Conservation (phyloP, 2,888 invertebrate species). For the Cotesia congregata region DNA sequence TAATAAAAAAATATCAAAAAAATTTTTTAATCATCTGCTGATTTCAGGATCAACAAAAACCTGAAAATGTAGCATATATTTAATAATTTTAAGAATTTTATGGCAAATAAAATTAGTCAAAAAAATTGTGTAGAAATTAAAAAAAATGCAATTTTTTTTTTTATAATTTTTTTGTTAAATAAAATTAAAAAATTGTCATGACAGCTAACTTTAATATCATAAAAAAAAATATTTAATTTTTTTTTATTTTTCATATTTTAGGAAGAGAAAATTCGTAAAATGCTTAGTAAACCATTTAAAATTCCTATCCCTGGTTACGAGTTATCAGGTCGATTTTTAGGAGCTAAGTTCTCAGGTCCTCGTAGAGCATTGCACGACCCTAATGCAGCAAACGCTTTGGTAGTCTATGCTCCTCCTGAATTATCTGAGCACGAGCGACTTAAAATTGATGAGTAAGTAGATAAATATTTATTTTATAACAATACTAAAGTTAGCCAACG, state of each 20-base stretch:
- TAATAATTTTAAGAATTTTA: too few species aligned
- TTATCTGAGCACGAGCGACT: constrained; percentile 90
- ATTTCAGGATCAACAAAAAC: too few species aligned
- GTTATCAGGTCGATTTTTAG: constrained; percentile 82
- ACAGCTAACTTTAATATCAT: too few species aligned
- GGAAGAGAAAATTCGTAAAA: constrained; percentile 86
- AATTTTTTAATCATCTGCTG: too few species aligned
- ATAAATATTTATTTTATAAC: constrained; percentile 36
- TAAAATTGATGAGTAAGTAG: constrained; percentile 78
- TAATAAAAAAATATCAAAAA: too few species aligned
- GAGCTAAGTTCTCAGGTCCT: constrained; percentile 76
- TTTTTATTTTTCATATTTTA: constrained; percentile 59
- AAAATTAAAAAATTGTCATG: too few species aligned
- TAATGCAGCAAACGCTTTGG: constrained; percentile 89
- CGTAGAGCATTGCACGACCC: constrained; percentile 90
- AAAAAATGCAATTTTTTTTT: too few species aligned
- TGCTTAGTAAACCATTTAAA: constrained; percentile 89
- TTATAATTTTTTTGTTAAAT: too few species aligned
- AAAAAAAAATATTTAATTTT: too few species aligned
- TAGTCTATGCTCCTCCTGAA: constrained; percentile 88
- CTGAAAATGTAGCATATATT: too few species aligned
- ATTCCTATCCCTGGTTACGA: constrained; percentile 93
- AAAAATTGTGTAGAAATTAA: too few species aligned
- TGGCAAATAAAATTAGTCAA: too few species aligned
- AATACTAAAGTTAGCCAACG: background rate